A percentile compares a stretch with the other conserved stretches of the same genome.
Conservation (phyloP, 2,113 vertebrate species). For the Casuarius casuarius region DNA sequence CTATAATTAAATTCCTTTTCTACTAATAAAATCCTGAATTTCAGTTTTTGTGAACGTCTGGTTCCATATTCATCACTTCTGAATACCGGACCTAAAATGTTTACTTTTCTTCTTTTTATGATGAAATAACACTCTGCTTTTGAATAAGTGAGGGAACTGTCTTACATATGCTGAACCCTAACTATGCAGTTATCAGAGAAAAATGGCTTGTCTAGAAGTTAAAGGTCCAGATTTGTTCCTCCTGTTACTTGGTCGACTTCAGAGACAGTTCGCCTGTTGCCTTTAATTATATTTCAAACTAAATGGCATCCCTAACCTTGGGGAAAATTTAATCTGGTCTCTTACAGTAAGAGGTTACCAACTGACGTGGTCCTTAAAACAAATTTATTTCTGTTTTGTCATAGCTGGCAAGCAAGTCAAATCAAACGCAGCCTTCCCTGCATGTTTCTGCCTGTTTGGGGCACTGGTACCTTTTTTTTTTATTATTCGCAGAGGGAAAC, state of each 20-base stretch:
- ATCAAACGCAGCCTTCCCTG: not conserved
- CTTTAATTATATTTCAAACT: slow-evolving; percentile 51
- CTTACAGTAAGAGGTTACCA: slow-evolving; percentile 19
- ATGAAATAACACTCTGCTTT: not conserved
- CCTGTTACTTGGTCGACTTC: slow-evolving; percentile 51
- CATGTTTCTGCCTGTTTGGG: not conserved
- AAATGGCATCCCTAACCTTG: slow-evolving; percentile 10
- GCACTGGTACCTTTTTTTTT: not conserved
- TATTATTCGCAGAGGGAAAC: not conserved
- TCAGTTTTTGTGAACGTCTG: not conserved
- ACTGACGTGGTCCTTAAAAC: not conserved
- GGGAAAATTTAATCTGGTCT: slow-evolving; percentile 31
- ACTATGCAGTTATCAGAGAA: not conserved
- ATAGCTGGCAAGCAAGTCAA: not conserved
- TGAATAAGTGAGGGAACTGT: not conserved
- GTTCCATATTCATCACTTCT: not conserved
- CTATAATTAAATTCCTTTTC: not conserved
- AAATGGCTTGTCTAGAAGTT: not conserved
- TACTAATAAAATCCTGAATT: not conserved
- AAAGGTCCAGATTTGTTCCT: slow-evolving; percentile 38
- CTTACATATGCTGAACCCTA: not conserved
- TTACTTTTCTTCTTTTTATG: not conserved
- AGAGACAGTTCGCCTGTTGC: slow-evolving; percentile 4
- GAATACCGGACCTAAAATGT: not conserved
- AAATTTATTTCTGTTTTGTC: not conserved